Evolutionary conservation across 2,797 vertebrate genomes (phyloP).

Genomic region (Diplodus puntazzo): DNA sequence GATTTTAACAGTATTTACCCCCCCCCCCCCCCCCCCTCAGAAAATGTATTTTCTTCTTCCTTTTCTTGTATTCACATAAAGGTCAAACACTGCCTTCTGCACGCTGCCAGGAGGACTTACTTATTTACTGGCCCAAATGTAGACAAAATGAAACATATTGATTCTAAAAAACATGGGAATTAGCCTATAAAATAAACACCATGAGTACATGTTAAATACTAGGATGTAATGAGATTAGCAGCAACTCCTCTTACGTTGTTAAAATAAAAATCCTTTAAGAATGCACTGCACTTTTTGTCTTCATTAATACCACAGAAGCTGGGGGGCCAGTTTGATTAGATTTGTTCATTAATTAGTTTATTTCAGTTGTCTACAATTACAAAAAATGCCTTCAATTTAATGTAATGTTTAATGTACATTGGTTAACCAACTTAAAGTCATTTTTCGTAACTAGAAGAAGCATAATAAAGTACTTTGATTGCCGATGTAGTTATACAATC

Average conservation of each 20-base stretch:
- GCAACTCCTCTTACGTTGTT: background rate
- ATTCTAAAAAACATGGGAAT: background rate
- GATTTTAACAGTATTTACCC: background rate
- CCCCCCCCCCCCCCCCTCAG: too few species aligned
- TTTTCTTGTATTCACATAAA: background rate
- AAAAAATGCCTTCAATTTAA: background rate
- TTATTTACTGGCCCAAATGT: background rate
- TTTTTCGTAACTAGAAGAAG: constrained; percentile 53
- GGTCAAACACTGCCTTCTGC: background rate
- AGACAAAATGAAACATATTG: background rate
- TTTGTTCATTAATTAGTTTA: background rate
- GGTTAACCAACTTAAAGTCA: constrained; percentile 38
- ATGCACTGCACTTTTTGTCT: background rate
- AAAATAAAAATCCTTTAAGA: background rate
- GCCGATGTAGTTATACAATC: constrained; percentile 50
- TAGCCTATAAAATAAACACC: background rate
- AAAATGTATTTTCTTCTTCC: background rate
- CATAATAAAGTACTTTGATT: constrained; percentile 55
- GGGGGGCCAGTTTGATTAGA: background rate
- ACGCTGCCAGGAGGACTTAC: background rate
- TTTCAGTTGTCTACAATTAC: constrained; percentile 2
- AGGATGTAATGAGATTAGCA: background rate
- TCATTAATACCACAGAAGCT: background rate
- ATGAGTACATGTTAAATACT: background rate
- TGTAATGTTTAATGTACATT: constrained; percentile 6